Evolutionary conservation across 1,140 invertebrate genomes (phyloP), one percentile per base, ranked within the genome.

Genomic region (Dreissena rostriformis): DNA sequence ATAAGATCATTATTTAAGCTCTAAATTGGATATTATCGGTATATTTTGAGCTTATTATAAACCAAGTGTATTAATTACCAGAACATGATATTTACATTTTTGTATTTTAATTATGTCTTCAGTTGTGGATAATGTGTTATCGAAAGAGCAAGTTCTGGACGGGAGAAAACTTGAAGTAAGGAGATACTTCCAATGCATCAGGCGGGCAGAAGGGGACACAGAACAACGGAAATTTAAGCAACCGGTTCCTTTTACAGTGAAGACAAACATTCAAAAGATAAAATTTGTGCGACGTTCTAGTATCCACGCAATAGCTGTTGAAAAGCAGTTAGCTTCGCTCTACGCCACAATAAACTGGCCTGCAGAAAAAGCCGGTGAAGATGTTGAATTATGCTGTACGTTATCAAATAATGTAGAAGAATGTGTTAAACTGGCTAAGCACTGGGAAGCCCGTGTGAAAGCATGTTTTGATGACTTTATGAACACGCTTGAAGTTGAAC

Each of bases 151-250:
- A 49, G 72, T 26, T 15, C 22, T 88, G 17, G 70, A 77, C 57
- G 67, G 55, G 39, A 22, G n/a, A 2, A 17, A 11, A 8, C 29
- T 88, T 12, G 49, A 63, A 17, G 85, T 88, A 11, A 70, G 71
- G 57, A 49, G 52, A 24, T 88, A 88, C 57, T 28, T 78, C 22
- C 78, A 82, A 61, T 85, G 85, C 24, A 78, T 88, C 22, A 85
- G 85, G 4, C 28, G 52, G 15, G 74, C 79, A 29, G 86, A 85
- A 39, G 84, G 84, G 24, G 78, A 72, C 14, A 12, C 15, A 17
- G 49, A 14, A 4, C 53, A 80, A 24, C n/a, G 67, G 71, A 22
- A 28, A 10, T 75, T 86, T 22, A 11, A n/a, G 5, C n/a, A 61
- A 24, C 84, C 79, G 7, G 51, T 53, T 19, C 22, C 52, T 14